Percentiles rank a stretch among this genome's conserved stretches.
These are phyloP conservation scores for Patella vulgata DNA, from an alignment of 1,140 invertebrate genomes.

Conservation along the genomic window DNA sequence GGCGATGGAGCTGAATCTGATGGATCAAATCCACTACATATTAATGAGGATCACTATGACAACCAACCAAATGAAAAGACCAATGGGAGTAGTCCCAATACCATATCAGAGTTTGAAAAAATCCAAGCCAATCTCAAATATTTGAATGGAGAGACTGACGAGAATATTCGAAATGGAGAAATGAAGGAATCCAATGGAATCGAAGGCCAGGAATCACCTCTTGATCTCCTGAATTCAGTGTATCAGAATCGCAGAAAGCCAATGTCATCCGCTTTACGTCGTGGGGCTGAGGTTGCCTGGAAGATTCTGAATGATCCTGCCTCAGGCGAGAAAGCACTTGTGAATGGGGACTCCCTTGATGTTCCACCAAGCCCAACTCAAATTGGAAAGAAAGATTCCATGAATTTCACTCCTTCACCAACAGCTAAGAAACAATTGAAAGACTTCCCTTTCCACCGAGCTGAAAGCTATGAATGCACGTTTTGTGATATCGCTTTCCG, in stretches of 20 bases:
- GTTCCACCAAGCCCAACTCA: neutral
- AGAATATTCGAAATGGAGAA: neutral
- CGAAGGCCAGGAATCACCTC: conserved; percentile 9
- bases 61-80: neutral
- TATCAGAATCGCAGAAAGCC: conserved; percentile 24
- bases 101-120: conserved; percentile 8
- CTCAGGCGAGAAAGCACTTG: conserved; percentile 7
- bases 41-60: conserved; percentile 5
- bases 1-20: conserved; percentile 5
- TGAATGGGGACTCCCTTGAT: conserved; percentile 3
- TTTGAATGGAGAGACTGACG: neutral
- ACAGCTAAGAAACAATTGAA: conserved; percentile 12
- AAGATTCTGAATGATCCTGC: conserved; percentile 48
- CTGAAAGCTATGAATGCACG: conserved; percentile 75
- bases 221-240: conserved; percentile 24
- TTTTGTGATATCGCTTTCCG: conserved; percentile 91
- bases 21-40: neutral
- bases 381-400: neutral
- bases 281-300: conserved; percentile 53
- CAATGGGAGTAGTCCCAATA: neutral
- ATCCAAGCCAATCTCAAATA: conserved; percentile 4
- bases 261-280: conserved; percentile 34
- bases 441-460: neutral
- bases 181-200: neutral
- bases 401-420: conserved; percentile 13